These are phyloP conservation scores for Chromis chromis DNA, from an alignment of 2,797 vertebrate genomes.

Conservation along the genomic window DNA sequence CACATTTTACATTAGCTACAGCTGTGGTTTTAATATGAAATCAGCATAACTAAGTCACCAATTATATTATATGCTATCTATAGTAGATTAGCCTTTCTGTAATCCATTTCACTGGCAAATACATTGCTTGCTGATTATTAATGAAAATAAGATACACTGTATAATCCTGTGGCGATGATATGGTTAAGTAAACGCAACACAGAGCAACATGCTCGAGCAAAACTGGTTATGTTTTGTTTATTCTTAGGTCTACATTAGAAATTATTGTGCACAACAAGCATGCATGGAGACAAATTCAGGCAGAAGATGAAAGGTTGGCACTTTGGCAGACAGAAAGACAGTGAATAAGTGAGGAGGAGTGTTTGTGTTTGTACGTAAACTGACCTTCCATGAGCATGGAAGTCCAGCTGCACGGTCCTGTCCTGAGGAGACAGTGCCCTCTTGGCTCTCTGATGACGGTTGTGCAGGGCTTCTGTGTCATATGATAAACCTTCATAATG, in stretches of 20 bases:
- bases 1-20: not conserved
- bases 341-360: not conserved
- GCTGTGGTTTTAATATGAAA: constrained; percentile 8
- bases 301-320: not conserved
- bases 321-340: constrained; percentile 3
- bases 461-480: constrained; percentile 90
- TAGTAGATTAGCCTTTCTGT: not conserved
- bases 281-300: not conserved
- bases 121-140: not conserved
- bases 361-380: constrained; percentile 55
- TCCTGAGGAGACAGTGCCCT: constrained; percentile 91
- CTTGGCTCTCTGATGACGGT: constrained; percentile 97
- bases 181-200: not conserved
- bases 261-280: not conserved
- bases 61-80: constrained; percentile 6
- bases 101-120: constrained; percentile 17
- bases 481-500: constrained; percentile 98
- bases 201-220: not conserved
- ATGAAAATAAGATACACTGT: not conserved
- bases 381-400: constrained; percentile 96
- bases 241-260: not conserved
- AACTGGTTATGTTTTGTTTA: not conserved
- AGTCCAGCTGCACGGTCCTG: constrained; percentile 90
- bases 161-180: not conserved
- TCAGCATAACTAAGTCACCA: constrained; percentile 1